A percentile compares a stretch with the other conserved stretches of the same genome.
phyloP scores from a whole-genome alignment of 2,113 vertebrate species.

The Mesocricetus auratus region DNA sequence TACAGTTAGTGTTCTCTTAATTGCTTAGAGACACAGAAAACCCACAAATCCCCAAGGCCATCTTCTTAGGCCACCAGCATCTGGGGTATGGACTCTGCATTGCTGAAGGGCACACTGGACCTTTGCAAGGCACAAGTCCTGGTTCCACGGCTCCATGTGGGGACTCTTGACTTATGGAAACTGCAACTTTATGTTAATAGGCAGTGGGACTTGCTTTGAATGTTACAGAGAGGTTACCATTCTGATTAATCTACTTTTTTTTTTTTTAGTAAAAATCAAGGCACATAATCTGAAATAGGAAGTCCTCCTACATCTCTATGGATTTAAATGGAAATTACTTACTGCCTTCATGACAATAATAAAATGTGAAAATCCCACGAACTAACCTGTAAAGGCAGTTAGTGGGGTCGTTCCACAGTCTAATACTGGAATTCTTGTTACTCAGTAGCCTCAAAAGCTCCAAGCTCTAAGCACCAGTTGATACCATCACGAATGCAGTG shows the following conservation, averaged over 20 bases:
- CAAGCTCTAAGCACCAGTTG: neutral
- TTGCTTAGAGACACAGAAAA: neutral
- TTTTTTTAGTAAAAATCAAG: neutral
- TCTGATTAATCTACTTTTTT: neutral
- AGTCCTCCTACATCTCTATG: neutral
- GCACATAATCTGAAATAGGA: neutral
- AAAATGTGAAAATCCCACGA: neutral
- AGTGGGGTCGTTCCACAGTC: neutral
- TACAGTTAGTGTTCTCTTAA: neutral
- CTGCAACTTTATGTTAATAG: neutral
- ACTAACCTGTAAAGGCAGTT: neutral
- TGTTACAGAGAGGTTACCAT: neutral
- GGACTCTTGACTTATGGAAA: neutral
- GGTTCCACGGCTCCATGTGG: neutral
- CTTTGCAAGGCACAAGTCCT: neutral
- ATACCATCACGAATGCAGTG: rapidly evolving
- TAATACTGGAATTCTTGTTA: neutral
- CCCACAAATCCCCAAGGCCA: neutral
- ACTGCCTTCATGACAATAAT: neutral
- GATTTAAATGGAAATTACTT: neutral
- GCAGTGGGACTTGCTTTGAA: neutral
- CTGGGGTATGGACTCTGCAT: too few species aligned
- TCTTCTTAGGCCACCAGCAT: too few species aligned
- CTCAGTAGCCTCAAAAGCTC: neutral
- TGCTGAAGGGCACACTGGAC: neutral